Evolutionary conservation across 1,140 invertebrate genomes (phyloP).

Genomic region (Mesaphorura yosii): DNA sequence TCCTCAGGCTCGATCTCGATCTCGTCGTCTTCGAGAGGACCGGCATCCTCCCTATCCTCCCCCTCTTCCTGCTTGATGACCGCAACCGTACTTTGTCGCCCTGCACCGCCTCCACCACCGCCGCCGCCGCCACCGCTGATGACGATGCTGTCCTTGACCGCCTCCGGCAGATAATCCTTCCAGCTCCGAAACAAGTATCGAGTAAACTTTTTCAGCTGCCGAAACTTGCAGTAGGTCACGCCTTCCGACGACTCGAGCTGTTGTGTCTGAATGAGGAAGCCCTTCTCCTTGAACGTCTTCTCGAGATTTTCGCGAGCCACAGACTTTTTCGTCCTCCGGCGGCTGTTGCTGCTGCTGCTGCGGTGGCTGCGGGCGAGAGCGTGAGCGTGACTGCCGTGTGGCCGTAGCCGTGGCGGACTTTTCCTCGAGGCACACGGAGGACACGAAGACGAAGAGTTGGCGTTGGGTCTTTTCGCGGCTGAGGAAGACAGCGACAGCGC

Average conservation of each 20-base stretch:
- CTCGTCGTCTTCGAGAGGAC: neutral
- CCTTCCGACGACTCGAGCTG: slow-evolving; percentile 81
- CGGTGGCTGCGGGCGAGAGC: slow-evolving; percentile 29
- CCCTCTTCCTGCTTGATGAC: neutral
- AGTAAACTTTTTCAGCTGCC: slow-evolving; percentile 80
- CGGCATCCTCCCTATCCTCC: neutral
- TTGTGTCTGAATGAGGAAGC: slow-evolving; percentile 82
- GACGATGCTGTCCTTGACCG: slow-evolving; percentile 43
- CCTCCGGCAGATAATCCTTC: slow-evolving; percentile 81
- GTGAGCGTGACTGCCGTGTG: slow-evolving; percentile 20
- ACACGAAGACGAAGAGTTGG: neutral
- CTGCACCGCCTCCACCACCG: neutral
- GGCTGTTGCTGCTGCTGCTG: slow-evolving; percentile 41
- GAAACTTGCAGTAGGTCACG: slow-evolving; percentile 84
- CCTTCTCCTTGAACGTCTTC: slow-evolving; percentile 82
- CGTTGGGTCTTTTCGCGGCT: slow-evolving; percentile 2
- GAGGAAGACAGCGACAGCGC: neutral
- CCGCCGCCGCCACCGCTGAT: neutral
- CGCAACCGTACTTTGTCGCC: neutral
- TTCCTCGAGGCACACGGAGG: slow-evolving; percentile 16
- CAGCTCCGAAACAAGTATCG: slow-evolving; percentile 80
- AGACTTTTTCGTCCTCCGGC: slow-evolving; percentile 64
- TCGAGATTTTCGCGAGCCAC: slow-evolving; percentile 75
- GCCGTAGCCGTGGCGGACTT: slow-evolving; percentile 8
- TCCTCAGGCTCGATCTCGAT: neutral